A percentile compares a stretch with the other conserved stretches of the same genome.
These are phyloP conservation scores for Atherinomorus stipes DNA, from an alignment of 2,113 vertebrate genomes.

Conservation along the genomic window DNA sequence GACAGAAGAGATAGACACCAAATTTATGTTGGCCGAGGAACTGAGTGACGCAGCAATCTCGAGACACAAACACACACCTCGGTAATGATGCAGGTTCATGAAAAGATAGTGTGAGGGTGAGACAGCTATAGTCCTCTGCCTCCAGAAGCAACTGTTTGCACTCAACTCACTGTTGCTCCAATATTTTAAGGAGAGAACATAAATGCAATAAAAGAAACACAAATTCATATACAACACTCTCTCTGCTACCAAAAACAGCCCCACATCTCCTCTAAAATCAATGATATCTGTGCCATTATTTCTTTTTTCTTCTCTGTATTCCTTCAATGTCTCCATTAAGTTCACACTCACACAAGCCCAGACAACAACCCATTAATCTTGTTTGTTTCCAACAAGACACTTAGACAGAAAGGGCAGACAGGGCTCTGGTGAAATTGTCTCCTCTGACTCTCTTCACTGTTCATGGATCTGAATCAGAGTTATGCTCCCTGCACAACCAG, in stretches of 20 bases:
- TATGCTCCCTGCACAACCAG: slow-evolving; percentile 22
- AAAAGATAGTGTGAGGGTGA: not conserved
- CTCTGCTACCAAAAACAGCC: not conserved
- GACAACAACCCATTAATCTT: slow-evolving; percentile 60
- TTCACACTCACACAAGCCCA: slow-evolving; percentile 20
- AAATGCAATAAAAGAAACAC: not conserved
- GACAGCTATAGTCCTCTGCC: not conserved
- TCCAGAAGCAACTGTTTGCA: slow-evolving; percentile 5
- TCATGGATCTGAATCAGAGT: slow-evolving; percentile 39
- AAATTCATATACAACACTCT: not conserved
- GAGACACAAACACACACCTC: slow-evolving; percentile 4
- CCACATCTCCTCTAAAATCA: not conserved
- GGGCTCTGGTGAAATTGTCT: slow-evolving; percentile 43
- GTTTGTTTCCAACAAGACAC: slow-evolving; percentile 29
- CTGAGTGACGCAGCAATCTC: slow-evolving; percentile 3
- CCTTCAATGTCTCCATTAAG: slow-evolving; percentile 2
- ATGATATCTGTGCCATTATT: slow-evolving; percentile 9
- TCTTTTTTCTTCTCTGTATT: slow-evolving; percentile 28
- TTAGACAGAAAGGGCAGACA: slow-evolving; percentile 43
- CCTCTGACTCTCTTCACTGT: slow-evolving; percentile 42
- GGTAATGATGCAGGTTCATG: slow-evolving; percentile 5
- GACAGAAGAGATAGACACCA: slow-evolving; percentile 8
- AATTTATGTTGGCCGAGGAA: slow-evolving; percentile 18
- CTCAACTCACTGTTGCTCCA: not conserved
- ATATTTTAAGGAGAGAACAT: not conserved